Evolutionary conservation across 92 coral and sea anemone species (phyloP).

Genomic region (Epizoanthus rinbou): DNA sequence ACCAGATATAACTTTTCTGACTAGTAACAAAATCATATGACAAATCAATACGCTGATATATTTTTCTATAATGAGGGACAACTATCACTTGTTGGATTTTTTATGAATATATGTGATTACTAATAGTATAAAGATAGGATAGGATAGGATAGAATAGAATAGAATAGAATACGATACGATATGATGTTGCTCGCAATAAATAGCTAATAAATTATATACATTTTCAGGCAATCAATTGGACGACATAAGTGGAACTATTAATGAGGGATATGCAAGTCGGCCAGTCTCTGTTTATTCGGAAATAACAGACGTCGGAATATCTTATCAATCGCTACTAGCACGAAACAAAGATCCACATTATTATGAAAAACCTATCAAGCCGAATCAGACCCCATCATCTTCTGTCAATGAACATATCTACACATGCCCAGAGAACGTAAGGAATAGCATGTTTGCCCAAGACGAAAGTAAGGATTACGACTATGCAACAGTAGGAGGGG

Average conservation of each 20-base stretch:
- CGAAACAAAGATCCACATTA: background rate
- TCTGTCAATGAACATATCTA: background rate
- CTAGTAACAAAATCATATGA: too few relatives aligned
- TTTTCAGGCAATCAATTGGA: constrained; percentile 2
- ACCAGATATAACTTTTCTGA: too few relatives aligned
- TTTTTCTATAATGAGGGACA: too few relatives aligned
- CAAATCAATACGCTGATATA: too few relatives aligned
- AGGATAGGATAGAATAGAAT: too few relatives aligned
- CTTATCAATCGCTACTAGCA: background rate
- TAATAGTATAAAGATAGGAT: too few relatives aligned
- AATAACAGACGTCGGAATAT: background rate
- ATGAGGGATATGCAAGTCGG: background rate
- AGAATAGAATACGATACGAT: too few relatives aligned
- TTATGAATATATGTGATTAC: too few relatives aligned
- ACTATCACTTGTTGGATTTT: too few relatives aligned
- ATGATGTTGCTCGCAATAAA: too few relatives aligned
- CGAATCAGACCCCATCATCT: background rate
- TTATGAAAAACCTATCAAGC: background rate
- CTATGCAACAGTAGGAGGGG: background rate
- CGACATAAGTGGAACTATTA: background rate
- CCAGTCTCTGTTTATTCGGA: constrained; percentile 6
- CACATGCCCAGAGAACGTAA: background rate
- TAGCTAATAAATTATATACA: background rate
- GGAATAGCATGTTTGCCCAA: too few relatives aligned
- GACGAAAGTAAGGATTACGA: background rate